phyloP scores from a whole-genome alignment of 2,113 vertebrate genomes.

The Pangasianodon gigas region DNA sequence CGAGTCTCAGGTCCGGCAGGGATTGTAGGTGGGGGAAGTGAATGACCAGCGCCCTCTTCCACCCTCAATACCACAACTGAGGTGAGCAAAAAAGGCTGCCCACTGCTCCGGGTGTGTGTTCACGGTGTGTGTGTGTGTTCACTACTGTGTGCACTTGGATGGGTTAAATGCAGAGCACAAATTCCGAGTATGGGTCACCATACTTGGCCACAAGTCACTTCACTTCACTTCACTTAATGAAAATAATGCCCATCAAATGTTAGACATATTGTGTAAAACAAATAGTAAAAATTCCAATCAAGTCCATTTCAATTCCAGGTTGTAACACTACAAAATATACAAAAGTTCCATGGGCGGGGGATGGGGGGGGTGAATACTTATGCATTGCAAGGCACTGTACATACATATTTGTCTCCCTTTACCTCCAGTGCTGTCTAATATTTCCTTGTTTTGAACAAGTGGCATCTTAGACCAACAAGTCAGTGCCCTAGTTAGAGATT shows the following conservation, averaged over 20 bases:
- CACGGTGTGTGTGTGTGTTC: too few species aligned
- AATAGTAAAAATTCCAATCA: background rate
- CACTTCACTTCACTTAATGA: background rate
- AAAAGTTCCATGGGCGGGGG: background rate
- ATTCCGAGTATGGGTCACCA: too few species aligned
- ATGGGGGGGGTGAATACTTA: background rate
- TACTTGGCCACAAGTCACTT: too few species aligned
- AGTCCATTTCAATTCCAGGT: background rate
- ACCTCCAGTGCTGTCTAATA: background rate
- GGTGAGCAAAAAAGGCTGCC: too few species aligned
- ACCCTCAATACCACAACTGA: too few species aligned
- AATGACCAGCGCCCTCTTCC: too few species aligned
- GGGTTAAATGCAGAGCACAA: too few species aligned
- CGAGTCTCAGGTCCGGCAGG: too few species aligned
- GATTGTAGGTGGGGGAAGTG: too few species aligned
- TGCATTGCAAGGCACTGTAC: background rate
- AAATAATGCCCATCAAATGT: background rate
- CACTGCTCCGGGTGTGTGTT: too few species aligned
- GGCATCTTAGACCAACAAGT: slow-evolving; percentile 18
- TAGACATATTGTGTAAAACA: background rate
- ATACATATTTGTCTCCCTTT: background rate
- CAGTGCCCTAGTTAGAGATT: slow-evolving; percentile 39
- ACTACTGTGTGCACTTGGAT: too few species aligned
- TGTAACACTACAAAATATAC: background rate
- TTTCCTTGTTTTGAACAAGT: background rate